Base-by-base conservation (phyloP, 2,888 invertebrate genomes). In the Macrophya alboannulata region DNA sequence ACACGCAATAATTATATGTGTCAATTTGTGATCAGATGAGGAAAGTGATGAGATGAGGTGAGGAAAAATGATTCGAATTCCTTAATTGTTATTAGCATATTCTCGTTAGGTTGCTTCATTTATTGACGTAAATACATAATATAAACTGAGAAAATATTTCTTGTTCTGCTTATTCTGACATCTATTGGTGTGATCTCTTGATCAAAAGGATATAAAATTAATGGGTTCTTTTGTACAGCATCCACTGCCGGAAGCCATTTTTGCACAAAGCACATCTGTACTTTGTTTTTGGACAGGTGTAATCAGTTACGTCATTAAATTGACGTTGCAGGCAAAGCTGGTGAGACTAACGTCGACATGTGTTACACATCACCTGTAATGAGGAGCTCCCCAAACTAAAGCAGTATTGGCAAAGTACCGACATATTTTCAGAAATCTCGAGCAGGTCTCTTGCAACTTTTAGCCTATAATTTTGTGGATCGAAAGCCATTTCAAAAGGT, bases 331-430 rank as follows among this genome's bases (percentile, higher is more conserved):
- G 5, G 72, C 72, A 72, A 43, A n/a, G 8, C 17, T 43, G 40
- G 15, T 72, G 72, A 17, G 72, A 9, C 72, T 43, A 72, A 10
- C 72, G 43, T 4, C 43, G 40, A 43, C 72, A 72, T 43, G 72
- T 72, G 37, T 72, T 72, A 72, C 72, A 72, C 72, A 72, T 72
- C 4, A 72, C n/a, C 5, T 15, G 37, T 10, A 43, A n/a, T 2
- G 72, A 12, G n/a, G 21, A 17, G 55, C 37, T 40, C 21, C 17
- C 37, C 37, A 12, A 4, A 21, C n/a, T 8, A 10, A 72, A 72
- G 10, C 72, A 72, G 72, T 72, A 43, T 43, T 15, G 40, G 15
- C 72, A 43, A 43, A 12, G 2, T 17, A 15, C 0, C 8, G 40
- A 3, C 72, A 72, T 72, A n/a, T 17, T 72, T 17, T 72, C 2